These are phyloP conservation scores for Phyllostomus discolor DNA, from an alignment of 2,113 vertebrate genomes.

Conservation along the genomic window DNA sequence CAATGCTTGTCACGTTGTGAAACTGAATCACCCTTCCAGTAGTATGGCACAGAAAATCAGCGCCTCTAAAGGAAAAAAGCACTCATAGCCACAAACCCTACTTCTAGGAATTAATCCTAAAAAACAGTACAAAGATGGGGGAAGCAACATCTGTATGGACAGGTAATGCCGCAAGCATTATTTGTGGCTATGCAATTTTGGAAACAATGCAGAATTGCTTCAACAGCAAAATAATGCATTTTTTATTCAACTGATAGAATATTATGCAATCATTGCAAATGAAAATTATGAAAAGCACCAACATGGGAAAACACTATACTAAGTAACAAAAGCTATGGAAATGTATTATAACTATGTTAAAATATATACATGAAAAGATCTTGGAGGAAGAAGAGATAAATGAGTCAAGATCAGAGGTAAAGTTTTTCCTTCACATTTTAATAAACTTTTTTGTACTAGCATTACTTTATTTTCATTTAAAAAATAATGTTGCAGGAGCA, in stretches of 20 bases:
- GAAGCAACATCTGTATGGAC: background rate
- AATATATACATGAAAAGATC: background rate
- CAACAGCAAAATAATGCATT: background rate
- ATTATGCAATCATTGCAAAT: background rate
- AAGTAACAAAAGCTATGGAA: background rate
- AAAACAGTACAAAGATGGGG: background rate
- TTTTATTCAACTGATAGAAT: background rate
- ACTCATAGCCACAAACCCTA: background rate
- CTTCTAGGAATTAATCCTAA: background rate
- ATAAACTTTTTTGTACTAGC: background rate
- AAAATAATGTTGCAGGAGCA: background rate
- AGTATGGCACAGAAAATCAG: background rate
- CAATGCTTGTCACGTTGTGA: background rate
- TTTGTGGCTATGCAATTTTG: background rate
- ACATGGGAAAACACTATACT: background rate
- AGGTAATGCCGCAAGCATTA: background rate
- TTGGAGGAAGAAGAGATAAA: background rate
- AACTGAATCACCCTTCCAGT: background rate
- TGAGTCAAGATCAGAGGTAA: background rate
- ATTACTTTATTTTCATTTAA: background rate
- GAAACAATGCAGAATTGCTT: background rate
- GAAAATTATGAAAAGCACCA: background rate
- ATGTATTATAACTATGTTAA: background rate
- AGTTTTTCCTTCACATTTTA: background rate
- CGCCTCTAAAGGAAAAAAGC: background rate